These are phyloP conservation scores for Hylia prasina DNA, from an alignment of 2,113 vertebrate species.

Conservation along the genomic window DNA sequence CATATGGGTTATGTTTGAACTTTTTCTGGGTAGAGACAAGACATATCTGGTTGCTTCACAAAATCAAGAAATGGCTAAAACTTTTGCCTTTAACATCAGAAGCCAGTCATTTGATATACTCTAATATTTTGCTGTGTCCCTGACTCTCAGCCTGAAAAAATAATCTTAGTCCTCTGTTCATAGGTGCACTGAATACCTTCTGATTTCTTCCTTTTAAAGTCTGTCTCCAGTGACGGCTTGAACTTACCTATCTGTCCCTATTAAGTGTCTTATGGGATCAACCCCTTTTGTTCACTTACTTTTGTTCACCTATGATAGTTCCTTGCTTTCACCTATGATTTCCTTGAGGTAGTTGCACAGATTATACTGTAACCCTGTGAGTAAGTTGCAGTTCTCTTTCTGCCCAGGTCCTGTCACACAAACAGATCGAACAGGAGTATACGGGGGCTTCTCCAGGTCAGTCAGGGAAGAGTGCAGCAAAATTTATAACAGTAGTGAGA, in stretches of 20 bases:
- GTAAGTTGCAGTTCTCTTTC: neutral
- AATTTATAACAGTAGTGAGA: neutral
- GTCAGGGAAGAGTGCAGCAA: neutral
- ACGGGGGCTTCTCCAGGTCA: neutral
- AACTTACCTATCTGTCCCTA: neutral
- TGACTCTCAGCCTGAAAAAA: neutral
- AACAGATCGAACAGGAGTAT: accelerated
- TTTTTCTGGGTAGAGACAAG: neutral
- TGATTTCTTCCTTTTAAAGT: neutral
- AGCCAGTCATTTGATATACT: neutral
- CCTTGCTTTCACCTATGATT: neutral
- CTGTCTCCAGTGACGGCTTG: neutral
- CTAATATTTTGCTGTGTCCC: neutral
- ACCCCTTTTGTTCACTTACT: neutral
- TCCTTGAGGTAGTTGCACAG: neutral
- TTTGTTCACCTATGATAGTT: neutral
- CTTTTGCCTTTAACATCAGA: neutral
- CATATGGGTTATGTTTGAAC: neutral
- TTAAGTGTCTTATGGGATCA: neutral
- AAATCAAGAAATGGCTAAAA: neutral
- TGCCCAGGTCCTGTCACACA: neutral
- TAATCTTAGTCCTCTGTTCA: neutral
- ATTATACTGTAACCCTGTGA: neutral
- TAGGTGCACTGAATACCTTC: neutral
- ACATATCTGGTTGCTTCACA: neutral